Evolutionary conservation across 2,113 vertebrate species (phyloP).

Genomic region (Micronisus gabar): DNA sequence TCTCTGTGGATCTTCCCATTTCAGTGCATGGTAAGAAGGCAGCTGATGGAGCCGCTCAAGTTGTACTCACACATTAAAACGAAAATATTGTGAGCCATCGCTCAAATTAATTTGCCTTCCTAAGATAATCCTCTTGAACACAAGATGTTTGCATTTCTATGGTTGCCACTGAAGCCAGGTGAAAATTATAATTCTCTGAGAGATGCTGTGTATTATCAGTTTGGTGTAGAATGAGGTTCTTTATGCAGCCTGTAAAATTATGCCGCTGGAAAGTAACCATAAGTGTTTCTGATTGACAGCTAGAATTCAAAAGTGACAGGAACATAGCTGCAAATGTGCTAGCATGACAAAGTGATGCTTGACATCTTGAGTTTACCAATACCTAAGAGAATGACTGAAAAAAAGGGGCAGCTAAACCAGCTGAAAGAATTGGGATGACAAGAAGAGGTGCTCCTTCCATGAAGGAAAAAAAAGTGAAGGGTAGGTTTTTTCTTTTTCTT

Average conservation of each 20-base stretch:
- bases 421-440: not conserved
- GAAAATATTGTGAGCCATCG: not conserved
- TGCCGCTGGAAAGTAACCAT: not conserved
- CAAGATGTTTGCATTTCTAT: not conserved
- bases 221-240: not conserved
- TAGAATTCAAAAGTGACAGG: not conserved
- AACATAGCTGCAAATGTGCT: not conserved
- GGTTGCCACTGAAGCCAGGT: not conserved
- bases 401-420: not conserved
- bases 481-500: fast-evolving
- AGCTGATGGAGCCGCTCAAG: fast-evolving
- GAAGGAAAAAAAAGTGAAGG: not conserved
- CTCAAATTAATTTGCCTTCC: not conserved
- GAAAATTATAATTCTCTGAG: not conserved
- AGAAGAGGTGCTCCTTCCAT: not conserved
- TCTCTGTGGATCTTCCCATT: not conserved
- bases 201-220: not conserved
- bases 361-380: not conserved
- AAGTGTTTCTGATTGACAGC: not conserved
- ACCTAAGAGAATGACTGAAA: not conserved
- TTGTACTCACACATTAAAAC: not conserved
- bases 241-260: not conserved
- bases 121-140: not conserved
- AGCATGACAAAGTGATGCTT: not conserved
- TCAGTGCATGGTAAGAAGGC: not conserved